Evolutionary conservation across 2,113 vertebrate species (phyloP).

Genomic region (Pholis gunnellus): DNA sequence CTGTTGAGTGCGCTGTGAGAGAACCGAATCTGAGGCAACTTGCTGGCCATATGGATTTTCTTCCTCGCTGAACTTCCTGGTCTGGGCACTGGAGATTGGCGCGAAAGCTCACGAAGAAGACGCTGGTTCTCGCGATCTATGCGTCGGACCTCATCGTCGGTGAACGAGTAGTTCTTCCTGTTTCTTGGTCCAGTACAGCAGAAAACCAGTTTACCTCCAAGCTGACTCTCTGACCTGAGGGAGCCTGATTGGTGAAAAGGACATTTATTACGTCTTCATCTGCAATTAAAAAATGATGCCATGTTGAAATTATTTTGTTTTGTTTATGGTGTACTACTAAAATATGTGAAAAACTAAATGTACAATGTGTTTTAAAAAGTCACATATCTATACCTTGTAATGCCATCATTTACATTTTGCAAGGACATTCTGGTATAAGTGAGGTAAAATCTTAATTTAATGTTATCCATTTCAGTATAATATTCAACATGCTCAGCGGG

Average conservation of each 20-base stretch:
- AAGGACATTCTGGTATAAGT: not conserved
- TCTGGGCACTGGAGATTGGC: conserved; percentile 79
- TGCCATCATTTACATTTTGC: not conserved
- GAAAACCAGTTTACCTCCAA: conserved; percentile 59
- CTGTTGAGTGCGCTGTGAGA: conserved; percentile 92
- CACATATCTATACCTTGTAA: not conserved
- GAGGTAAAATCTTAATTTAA: not conserved
- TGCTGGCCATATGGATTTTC: conserved; percentile 35
- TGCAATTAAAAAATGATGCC: conserved; percentile 6
- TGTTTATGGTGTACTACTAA: not conserved
- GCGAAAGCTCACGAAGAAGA: conserved; percentile 89
- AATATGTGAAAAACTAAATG: not conserved
- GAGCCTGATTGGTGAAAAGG: conserved; percentile 81
- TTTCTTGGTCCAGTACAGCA: conserved; percentile 70
- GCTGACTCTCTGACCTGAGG: conserved; percentile 83
- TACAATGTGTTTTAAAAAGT: not conserved
- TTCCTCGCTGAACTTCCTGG: conserved; percentile 58
- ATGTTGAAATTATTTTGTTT: not conserved
- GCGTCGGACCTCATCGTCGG: conserved; percentile 87
- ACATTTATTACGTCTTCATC: conserved; percentile 5
- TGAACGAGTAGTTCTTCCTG: conserved; percentile 93
- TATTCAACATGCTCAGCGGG: not conserved
- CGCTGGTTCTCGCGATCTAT: conserved; percentile 95
- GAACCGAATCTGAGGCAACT: conserved; percentile 65
- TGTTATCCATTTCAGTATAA: not conserved